These are phyloP conservation scores for Phasia obesa DNA, from an alignment of 2,888 invertebrate species.

Conservation along the genomic window DNA sequence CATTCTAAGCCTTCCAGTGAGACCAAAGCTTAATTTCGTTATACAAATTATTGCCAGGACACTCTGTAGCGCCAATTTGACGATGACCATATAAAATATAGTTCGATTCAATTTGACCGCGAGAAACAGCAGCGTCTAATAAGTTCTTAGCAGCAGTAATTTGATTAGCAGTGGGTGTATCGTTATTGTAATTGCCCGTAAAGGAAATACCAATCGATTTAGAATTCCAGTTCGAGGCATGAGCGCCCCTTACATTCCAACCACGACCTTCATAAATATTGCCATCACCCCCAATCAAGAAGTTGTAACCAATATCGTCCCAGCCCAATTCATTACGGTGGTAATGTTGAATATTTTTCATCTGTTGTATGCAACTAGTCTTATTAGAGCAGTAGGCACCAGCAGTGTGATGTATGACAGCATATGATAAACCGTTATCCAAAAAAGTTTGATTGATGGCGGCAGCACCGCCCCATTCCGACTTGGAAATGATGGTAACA, in stretches of 20 bases:
- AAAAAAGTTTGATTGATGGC: constrained; percentile 64
- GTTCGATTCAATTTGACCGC: constrained; percentile 84
- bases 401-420: constrained; percentile 87
- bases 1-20: background rate
- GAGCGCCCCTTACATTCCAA: constrained; percentile 74
- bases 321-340: constrained; percentile 74
- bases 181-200: constrained; percentile 73
- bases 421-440: constrained; percentile 71
- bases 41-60: constrained; percentile 85
- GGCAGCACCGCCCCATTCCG: constrained; percentile 76
- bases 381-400: constrained; percentile 79
- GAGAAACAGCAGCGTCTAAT: constrained; percentile 84
- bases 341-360: constrained; percentile 74
- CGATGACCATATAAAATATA: constrained; percentile 86
- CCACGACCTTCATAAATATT: constrained; percentile 76
- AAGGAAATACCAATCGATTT: constrained; percentile 75
- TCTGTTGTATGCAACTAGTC: constrained; percentile 71
- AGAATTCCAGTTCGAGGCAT: constrained; percentile 74
- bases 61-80: constrained; percentile 85
- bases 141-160: constrained; percentile 83
- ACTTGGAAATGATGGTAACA: constrained; percentile 71
- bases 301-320: constrained; percentile 76
- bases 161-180: constrained; percentile 72
- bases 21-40: constrained; percentile 85
- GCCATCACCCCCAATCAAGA: constrained; percentile 76